Percentiles rank a stretch among this genome's conserved stretches.
phyloP scores from a whole-genome alignment of 2,888 invertebrate species.

The Amblyjoppa fuscipennis region DNA sequence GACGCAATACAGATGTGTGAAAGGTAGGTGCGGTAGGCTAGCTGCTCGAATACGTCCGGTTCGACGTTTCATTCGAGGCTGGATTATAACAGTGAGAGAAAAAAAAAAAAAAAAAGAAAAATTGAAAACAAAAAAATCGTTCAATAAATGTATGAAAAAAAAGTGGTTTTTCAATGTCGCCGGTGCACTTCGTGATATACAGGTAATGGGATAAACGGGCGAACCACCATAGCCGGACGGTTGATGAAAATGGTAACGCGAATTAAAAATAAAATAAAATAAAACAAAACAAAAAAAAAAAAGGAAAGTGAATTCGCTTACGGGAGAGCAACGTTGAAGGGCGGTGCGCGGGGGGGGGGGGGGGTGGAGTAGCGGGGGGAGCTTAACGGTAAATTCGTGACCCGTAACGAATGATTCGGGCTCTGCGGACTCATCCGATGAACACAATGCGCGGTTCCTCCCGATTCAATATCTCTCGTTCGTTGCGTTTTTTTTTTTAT shows the following conservation, averaged over 20 bases:
- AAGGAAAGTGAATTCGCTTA: not conserved
- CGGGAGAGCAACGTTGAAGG: conserved; percentile 7
- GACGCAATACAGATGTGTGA: conserved; percentile 13
- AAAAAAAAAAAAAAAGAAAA: not conserved
- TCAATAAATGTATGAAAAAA: not conserved
- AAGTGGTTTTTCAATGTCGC: not conserved
- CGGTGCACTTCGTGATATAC: not conserved
- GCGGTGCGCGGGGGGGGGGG: no score
- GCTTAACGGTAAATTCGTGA: conserved; percentile 55
- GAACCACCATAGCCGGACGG: not conserved
- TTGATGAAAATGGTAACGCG: not conserved
- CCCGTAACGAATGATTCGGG: conserved; percentile 68
- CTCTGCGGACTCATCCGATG: conserved; percentile 58
- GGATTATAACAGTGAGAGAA: not conserved
- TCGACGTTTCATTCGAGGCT: not conserved
- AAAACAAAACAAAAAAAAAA: no score
- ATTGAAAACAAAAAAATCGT: not conserved
- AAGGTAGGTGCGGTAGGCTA: not conserved
- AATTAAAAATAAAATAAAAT: not conserved
- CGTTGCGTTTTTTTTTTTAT: conserved; percentile 18
- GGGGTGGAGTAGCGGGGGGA: not conserved
- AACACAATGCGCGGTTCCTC: conserved; percentile 55
- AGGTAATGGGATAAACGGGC: not conserved
- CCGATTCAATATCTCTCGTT: conserved; percentile 54
- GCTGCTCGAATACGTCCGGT: conserved; percentile 22